Percentiles rank a stretch among this genome's conserved stretches.
Conservation (phyloP, 2,888 invertebrate genomes). For the Nymphalis polychloros region DNA sequence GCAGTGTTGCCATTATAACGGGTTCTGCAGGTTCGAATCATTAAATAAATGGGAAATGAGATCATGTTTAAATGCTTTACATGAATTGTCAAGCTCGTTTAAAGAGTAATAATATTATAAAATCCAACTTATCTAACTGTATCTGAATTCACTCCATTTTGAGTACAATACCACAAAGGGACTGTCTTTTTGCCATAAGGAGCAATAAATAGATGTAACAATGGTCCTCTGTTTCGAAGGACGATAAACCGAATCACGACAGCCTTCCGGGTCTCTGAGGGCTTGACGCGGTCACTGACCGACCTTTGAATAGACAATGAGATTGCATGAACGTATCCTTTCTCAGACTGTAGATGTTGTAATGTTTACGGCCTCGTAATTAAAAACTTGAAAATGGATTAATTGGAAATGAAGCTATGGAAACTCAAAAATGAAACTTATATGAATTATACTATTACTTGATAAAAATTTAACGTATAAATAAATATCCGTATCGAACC, state of each 20-base stretch:
- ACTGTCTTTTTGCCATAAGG: constrained; percentile 24
- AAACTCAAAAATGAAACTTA: no score
- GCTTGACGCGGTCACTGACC: constrained; percentile 42
- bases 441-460: no score
- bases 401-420: background rate
- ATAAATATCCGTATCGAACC: no score
- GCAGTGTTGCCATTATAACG: constrained; percentile 4
- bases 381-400: background rate
- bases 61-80: background rate
- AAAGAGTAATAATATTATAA: background rate
- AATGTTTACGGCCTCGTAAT: background rate
- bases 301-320: constrained; percentile 44
- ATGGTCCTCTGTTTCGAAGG: constrained; percentile 34
- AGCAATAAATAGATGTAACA: constrained; percentile 37
- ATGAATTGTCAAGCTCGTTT: constrained; percentile 6
- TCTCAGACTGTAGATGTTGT: constrained; percentile 2
- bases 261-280: constrained; percentile 53
- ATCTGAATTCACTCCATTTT: constrained; percentile 1
- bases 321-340: constrained; percentile 28
- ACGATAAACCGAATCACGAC: constrained; percentile 60
- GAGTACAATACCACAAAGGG: constrained; percentile 19
- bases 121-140: constrained; percentile 18
- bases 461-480: no score
- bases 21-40: background rate
- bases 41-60: constrained; percentile 1